phyloP scores from a whole-genome alignment of 2,888 invertebrate species.

The Heteromurus nitidus region DNA sequence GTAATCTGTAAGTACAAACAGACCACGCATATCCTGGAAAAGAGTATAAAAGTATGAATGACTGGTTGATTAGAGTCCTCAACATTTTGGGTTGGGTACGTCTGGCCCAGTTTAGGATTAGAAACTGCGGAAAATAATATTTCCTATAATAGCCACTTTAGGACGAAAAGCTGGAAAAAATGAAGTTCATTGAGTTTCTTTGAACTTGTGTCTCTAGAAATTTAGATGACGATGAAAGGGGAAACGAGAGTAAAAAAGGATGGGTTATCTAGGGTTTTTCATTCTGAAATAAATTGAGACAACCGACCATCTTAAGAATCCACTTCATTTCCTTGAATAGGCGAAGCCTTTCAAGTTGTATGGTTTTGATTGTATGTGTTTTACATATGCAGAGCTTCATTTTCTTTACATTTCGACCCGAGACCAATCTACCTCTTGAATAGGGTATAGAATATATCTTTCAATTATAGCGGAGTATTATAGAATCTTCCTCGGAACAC shows the following conservation, averaged over 20 bases:
- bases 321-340: no score
- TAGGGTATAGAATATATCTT: no score
- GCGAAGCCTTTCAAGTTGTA: no score
- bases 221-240: conserved; percentile 3
- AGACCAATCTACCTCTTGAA: no score
- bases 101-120: not conserved
- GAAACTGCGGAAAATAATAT: not conserved
- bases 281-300: not conserved
- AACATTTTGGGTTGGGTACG: conserved; percentile 34
- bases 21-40: not conserved
- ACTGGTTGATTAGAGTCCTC: conserved; percentile 39
- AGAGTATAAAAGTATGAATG: conserved; percentile 23
- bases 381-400: no score
- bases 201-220: conserved; percentile 4
- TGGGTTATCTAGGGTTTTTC: conserved; percentile 9
- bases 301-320: no score
- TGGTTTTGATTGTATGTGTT: no score
- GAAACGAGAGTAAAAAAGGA: not conserved
- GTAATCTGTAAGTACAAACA: conserved; percentile 2
- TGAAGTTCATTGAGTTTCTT: not conserved
- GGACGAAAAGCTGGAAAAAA: not conserved
- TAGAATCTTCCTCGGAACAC: no score
- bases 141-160: not conserved
- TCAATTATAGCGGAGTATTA: no score
- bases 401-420: no score